Conservation (phyloP, 30 jellyfish, hydroid and myxozoan species). For the Hydractinia symbiolongicarpus region DNA sequence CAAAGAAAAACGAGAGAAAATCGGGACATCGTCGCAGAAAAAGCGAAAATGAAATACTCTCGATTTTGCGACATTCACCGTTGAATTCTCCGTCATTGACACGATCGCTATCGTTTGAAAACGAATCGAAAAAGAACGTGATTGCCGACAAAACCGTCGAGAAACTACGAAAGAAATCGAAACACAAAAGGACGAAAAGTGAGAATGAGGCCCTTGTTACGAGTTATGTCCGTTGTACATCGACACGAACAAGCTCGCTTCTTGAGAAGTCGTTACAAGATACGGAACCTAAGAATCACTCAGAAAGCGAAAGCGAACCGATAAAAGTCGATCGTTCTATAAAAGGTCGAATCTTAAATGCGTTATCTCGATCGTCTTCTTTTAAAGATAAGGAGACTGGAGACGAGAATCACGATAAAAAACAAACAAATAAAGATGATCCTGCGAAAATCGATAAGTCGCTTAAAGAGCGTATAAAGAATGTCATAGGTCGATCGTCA, state of each 20-base stretch:
- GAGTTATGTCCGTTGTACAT: not conserved
- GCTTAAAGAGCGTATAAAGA: constrained; percentile 1
- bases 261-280: not conserved
- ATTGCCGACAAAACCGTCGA: not conserved
- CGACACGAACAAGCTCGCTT: not conserved
- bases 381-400: not conserved
- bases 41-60: not conserved
- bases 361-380: constrained; percentile 4
- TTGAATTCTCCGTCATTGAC: not conserved
- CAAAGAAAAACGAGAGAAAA: not conserved
- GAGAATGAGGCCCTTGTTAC: not conserved
- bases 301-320: not conserved
- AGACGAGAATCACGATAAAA: not conserved
- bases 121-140: too few species aligned
- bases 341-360: not conserved
- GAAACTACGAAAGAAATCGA: not conserved
- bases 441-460: not conserved
- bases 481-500: not conserved
- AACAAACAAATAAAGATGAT: not conserved
- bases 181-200: constrained; percentile 10
- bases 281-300: not conserved
- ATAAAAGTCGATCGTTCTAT: not conserved
- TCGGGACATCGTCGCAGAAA: not conserved
- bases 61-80: not conserved
- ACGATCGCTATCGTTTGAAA: not conserved